These are phyloP conservation scores for Actenoides lindsayi DNA, from an alignment of 2,113 vertebrate species.

Conservation along the genomic window DNA sequence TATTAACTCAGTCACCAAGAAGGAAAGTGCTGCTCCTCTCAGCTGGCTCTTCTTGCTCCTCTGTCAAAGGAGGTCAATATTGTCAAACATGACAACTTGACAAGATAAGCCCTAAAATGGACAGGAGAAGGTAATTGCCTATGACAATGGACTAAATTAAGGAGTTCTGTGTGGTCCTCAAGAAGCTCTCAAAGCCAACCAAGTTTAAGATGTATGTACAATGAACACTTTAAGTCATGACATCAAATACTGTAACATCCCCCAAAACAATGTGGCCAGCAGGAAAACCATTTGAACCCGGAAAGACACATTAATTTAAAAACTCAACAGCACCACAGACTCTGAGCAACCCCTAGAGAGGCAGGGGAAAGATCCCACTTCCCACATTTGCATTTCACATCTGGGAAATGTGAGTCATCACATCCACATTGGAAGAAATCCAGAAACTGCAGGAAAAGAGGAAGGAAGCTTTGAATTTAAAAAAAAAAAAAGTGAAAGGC, in stretches of 20 bases:
- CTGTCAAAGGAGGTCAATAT: neutral
- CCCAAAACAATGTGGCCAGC: neutral
- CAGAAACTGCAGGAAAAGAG: conserved; percentile 9
- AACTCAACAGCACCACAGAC: neutral
- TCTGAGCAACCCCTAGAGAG: neutral
- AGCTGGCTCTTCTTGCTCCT: neutral
- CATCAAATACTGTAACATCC: neutral
- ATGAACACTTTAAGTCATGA: neutral
- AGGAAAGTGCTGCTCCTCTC: neutral
- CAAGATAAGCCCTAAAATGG: neutral
- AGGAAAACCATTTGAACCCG: neutral
- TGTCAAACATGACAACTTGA: neutral
- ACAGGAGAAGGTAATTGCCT: neutral
- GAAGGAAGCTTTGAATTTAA: neutral
- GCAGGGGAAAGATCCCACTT: neutral
- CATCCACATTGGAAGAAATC: neutral
- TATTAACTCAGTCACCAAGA: neutral
- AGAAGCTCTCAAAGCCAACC: neutral
- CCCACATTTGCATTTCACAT: conserved; percentile 30
- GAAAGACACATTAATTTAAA: neutral
- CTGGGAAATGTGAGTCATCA: conserved; percentile 1
- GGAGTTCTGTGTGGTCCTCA: neutral
- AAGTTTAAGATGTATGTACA: neutral
- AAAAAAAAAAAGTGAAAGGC: neutral
- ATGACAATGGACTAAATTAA: neutral